Percentiles rank a stretch among this genome's conserved stretches.
These are phyloP conservation scores for Egretta garzetta DNA, from an alignment of 2,113 vertebrate genomes.

Conservation along the genomic window DNA sequence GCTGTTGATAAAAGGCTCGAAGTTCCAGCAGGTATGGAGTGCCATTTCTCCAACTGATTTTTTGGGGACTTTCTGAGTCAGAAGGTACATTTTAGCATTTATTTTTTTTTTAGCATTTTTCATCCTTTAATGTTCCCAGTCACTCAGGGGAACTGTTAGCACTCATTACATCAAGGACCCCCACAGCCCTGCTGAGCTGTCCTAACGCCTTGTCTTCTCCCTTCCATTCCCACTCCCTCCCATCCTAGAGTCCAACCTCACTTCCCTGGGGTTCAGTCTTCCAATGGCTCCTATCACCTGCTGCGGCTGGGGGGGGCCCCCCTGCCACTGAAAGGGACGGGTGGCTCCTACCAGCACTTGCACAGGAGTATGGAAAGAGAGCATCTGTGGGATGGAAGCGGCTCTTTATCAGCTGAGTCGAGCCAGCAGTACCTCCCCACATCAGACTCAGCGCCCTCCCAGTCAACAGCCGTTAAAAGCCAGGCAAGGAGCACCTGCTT, in stretches of 20 bases:
- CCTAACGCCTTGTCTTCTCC: not conserved
- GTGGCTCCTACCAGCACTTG: not conserved
- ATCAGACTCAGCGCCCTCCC: not conserved
- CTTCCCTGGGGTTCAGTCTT: not conserved
- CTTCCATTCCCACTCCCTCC: not conserved
- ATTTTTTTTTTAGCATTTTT: not conserved
- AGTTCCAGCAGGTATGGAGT: not conserved
- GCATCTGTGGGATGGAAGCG: too few species aligned
- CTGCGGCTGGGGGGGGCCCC: not conserved
- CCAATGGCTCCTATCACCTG: not conserved
- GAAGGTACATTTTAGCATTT: not conserved
- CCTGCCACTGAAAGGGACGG: not conserved
- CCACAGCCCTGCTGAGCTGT: not conserved
- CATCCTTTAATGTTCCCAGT: not conserved
- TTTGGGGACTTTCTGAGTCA: too few species aligned
- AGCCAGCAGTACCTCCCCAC: not conserved
- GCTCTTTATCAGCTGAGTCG: not conserved
- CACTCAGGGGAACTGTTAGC: not conserved
- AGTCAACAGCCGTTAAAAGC: not conserved
- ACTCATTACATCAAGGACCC: not conserved
- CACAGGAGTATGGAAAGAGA: not conserved
- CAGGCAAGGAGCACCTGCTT: not conserved
- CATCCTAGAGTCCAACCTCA: not conserved
- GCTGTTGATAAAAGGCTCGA: not conserved
- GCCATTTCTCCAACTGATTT: not conserved